Conservation (phyloP, 2,888 invertebrate genomes). For the Antheraea yamamai region DNA sequence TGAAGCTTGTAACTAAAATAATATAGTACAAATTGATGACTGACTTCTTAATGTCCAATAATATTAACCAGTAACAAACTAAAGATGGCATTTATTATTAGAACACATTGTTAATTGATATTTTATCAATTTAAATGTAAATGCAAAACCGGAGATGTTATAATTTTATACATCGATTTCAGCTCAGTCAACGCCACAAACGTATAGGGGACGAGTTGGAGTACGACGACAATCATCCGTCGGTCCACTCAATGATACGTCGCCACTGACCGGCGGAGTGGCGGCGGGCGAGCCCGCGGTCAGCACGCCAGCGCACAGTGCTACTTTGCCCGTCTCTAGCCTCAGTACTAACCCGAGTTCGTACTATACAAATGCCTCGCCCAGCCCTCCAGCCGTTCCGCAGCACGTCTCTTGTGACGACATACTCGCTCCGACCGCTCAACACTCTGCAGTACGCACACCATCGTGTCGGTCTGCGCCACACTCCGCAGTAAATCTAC, state of each 20-base stretch:
- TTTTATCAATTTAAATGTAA: background rate
- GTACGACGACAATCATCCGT: conserved; percentile 84
- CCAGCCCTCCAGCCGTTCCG: conserved; percentile 78
- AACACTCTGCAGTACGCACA: conserved; percentile 55
- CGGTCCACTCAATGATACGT: conserved; percentile 82
- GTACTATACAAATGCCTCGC: conserved; percentile 84
- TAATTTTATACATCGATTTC: conserved; percentile 46
- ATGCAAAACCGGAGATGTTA: background rate
- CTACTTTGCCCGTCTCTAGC: conserved; percentile 80
- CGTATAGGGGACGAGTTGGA: conserved; percentile 81
- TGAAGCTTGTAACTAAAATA: background rate
- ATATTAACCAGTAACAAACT: background rate
- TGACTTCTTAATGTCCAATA: background rate
- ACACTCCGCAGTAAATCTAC: conserved; percentile 74
- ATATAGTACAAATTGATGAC: background rate
- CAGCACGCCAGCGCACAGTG: conserved; percentile 75
- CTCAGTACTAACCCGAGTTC: conserved; percentile 79
- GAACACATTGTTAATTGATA: background rate
- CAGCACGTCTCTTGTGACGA: conserved; percentile 76
- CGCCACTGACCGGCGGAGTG: conserved; percentile 66
- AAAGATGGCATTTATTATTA: background rate
- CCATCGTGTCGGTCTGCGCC: conserved; percentile 75
- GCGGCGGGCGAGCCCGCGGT: conserved; percentile 67
- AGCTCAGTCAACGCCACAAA: conserved; percentile 84
- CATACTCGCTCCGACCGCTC: conserved; percentile 66